Base-by-base conservation (phyloP, 2,888 invertebrate species). In the Harpalus rufipes region DNA sequence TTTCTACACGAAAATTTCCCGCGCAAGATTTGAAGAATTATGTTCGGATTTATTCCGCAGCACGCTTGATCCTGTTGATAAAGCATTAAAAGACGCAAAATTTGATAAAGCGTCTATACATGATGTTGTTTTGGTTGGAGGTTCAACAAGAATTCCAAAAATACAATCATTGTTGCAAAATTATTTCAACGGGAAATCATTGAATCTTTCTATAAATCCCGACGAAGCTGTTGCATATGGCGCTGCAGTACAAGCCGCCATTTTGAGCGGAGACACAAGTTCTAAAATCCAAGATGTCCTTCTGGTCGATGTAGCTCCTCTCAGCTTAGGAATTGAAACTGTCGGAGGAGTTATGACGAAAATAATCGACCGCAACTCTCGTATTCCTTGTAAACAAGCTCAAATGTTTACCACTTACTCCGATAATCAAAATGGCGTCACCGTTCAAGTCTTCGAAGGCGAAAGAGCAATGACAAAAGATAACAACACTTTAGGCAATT, bases 201-300 rank as follows among this genome's bases (percentile, higher is more conserved):
- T 96, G 14, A 96, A 96, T 89, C 91, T 95, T 61, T 95, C 95
- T 63, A 96, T 96, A 89, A 96, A 96, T 89, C 96, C 96, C 0
- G 96, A 96, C 87, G 96, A 96, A 89, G 96, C 96, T 0, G 96
- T 96, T 1, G 96, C 96, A 0, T 96, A 95, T 88, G 95, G 95
- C 16, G 96, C 95, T 0, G 95, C 95, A 0, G 93, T 95, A 0
- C 95, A 96, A 89, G 95, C 95, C 0, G 95, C 95, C 3, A 95
- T 95, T 87, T 90, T 96, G 65, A 94, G 93, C 88, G 95, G 95
- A 0, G 94, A 95, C 86, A 93, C 94, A 85, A 91, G 91, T 86
- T 90, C 91, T 1, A 92, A 89, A 90, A 93, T 94, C 86, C 92
- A 93, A 88, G 93, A 94, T 86, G 92, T 94, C 1, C 90, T 93